Evolutionary conservation across 30 jellyfish, hydroid and myxozoan genomes (phyloP).

Genomic region (Nemopilema nomurai): DNA sequence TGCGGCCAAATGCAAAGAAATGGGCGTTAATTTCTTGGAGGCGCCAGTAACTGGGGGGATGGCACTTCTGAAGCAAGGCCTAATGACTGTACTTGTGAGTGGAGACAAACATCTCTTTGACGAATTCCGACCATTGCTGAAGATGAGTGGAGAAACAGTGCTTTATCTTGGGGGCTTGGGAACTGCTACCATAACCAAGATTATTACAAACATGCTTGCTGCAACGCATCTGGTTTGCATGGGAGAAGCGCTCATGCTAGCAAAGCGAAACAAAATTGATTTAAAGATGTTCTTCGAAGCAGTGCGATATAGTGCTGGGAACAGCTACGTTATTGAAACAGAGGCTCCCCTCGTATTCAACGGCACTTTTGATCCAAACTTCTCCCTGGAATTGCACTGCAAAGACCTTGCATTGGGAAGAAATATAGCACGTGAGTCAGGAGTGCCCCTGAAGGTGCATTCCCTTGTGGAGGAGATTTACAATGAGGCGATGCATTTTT

Average conservation of each 20-base stretch:
- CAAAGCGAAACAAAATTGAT: slow-evolving; percentile 60
- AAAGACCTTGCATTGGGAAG: slow-evolving; percentile 66
- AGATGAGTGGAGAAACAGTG: slow-evolving; percentile 56
- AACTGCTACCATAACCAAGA: slow-evolving; percentile 63
- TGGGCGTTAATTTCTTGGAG: slow-evolving; percentile 58
- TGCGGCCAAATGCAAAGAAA: slow-evolving; percentile 53
- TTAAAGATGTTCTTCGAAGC: slow-evolving; percentile 59
- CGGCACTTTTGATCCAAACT: slow-evolving; percentile 62
- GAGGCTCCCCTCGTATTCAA: slow-evolving; percentile 66
- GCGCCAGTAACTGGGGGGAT: slow-evolving; percentile 86
- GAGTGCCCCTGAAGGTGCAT: slow-evolving; percentile 54
- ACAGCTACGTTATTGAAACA: slow-evolving; percentile 66
- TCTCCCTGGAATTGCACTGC: slow-evolving; percentile 66
- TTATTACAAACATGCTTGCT: slow-evolving; percentile 67
- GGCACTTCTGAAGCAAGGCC: slow-evolving; percentile 71
- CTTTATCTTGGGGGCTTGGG: slow-evolving; percentile 71
- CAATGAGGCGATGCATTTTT: slow-evolving; percentile 48
- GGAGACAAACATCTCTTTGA: slow-evolving; percentile 54
- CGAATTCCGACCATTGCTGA: slow-evolving; percentile 39
- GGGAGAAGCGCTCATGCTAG: slow-evolving; percentile 69
- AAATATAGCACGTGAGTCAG: slow-evolving; percentile 53
- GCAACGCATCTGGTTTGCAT: slow-evolving; percentile 47
- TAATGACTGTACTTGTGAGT: slow-evolving; percentile 64
- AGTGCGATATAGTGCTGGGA: slow-evolving; percentile 56
- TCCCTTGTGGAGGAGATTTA: slow-evolving; percentile 57